Evolutionary conservation across 2,888 invertebrate species (phyloP), one percentile per base, ranked within the genome.

Genomic region (Endotricha flammealis): DNA sequence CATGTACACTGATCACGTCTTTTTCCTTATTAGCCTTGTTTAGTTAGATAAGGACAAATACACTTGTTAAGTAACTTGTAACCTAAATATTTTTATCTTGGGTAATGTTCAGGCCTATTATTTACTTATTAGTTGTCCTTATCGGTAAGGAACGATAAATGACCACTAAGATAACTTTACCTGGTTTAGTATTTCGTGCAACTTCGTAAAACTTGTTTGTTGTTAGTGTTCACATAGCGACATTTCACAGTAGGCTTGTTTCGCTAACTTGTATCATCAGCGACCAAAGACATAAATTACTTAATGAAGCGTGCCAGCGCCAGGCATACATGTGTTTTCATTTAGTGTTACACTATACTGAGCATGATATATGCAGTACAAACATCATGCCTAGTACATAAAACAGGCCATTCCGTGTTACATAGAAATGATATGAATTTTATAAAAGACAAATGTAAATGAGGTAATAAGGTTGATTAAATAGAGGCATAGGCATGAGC

Each of bases 61-160:
- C 38, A 46, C 42, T 55, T 41, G 42, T 46, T 44, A 32, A 32
- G 41, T 52, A 39, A 33, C 37, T 50, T 61, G 56, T 53, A 56
- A 67, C 67, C 67, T 67, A 60, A 70, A 74, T 75, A 65, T 46
- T 56, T 66, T 68, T 73, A 70, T 74, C 74, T 41, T 46, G 38
- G 44, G 52, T 70, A 71, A 72, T 65, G 70, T 61, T 45, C 50
- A 62, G 55, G 56, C 52, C 53, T 59, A 42, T 55, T 50, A 53
- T 45, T 53, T 59, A 59, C 59, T 65, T 64, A 32, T 32, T 40
- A 35, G 32, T 10, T 24, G 28, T 17, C 20, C 12, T 22, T 32
- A 28, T 33, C 37, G 17, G 11, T 28, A 34, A 22, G 16, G 31
- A 34, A 22, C 23, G 31, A 34, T 28, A 39, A 35, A 12, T 29